phyloP scores from a whole-genome alignment of 2,113 vertebrate genomes.

The Arothron firmamentum region DNA sequence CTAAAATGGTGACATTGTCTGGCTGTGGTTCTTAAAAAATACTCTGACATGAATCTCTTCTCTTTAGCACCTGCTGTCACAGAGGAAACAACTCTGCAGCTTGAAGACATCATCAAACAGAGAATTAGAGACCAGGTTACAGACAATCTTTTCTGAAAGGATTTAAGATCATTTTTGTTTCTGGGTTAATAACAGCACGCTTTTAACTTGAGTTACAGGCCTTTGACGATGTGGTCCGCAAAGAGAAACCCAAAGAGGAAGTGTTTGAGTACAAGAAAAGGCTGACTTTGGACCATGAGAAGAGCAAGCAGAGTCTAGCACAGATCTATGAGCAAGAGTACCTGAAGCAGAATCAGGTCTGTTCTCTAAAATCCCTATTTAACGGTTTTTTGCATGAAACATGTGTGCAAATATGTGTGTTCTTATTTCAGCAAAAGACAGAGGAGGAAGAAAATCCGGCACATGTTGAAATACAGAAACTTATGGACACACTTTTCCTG shows the following conservation, averaged over 20 bases:
- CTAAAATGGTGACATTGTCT: background rate
- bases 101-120: constrained; percentile 96
- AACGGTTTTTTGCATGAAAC: background rate
- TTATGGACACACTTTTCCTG: constrained; percentile 91
- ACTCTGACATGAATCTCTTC: background rate
- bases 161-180: background rate
- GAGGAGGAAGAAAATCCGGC: constrained; percentile 88
- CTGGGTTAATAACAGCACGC: background rate
- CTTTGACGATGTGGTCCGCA: constrained; percentile 93
- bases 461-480: constrained; percentile 90
- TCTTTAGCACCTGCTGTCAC: constrained; percentile 86
- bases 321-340: constrained; percentile 96
- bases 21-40: background rate
- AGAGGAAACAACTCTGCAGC: constrained; percentile 89
- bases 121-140: constrained; percentile 93
- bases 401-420: background rate
- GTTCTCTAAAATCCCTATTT: constrained; percentile 5
- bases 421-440: constrained; percentile 78
- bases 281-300: constrained; percentile 90
- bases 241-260: constrained; percentile 93
- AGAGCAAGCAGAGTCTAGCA: constrained; percentile 94
- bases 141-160: background rate
- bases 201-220: constrained; percentile 69
- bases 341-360: constrained; percentile 88
- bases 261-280: constrained; percentile 93